phyloP scores from a whole-genome alignment of 92 coral and sea anemone species.

The Zoanthus solanderi region DNA sequence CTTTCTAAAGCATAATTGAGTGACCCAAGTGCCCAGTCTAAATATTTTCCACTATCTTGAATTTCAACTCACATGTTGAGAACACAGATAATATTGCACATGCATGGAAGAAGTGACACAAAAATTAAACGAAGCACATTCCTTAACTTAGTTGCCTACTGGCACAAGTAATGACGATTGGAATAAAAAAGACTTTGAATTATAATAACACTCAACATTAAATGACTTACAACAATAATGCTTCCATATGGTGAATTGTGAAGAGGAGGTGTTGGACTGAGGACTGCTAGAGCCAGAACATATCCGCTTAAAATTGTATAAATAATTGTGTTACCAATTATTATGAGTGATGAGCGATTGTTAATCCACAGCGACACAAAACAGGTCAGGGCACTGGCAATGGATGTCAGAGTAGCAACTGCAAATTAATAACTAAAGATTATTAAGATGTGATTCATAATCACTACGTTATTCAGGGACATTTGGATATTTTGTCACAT shows the following conservation, averaged over 20 bases:
- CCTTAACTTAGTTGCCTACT: no score
- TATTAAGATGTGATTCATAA: neutral
- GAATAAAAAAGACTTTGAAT: neutral
- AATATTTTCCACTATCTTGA: no score
- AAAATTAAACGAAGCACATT: no score
- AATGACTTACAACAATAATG: conserved; percentile 76
- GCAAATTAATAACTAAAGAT: neutral
- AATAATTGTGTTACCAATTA: conserved; percentile 48
- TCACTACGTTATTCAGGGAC: neutral
- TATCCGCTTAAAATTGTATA: conserved; percentile 76
- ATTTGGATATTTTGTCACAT: no score
- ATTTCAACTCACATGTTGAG: no score
- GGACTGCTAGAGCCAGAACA: conserved; percentile 69
- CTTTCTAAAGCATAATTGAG: no score
- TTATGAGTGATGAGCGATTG: conserved; percentile 62
- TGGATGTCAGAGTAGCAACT: conserved; percentile 89
- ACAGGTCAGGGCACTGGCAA: conserved; percentile 83
- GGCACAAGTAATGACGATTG: neutral
- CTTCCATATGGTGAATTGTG: conserved; percentile 69
- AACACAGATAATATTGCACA: no score
- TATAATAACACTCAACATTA: neutral
- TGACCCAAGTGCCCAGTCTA: no score
- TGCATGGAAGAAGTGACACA: no score
- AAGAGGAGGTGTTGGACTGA: conserved; percentile 90
- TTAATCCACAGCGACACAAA: conserved; percentile 83